Conservation (phyloP, 30 jellyfish, hydroid and myxozoan species). For the Turritopsis rubra region DNA sequence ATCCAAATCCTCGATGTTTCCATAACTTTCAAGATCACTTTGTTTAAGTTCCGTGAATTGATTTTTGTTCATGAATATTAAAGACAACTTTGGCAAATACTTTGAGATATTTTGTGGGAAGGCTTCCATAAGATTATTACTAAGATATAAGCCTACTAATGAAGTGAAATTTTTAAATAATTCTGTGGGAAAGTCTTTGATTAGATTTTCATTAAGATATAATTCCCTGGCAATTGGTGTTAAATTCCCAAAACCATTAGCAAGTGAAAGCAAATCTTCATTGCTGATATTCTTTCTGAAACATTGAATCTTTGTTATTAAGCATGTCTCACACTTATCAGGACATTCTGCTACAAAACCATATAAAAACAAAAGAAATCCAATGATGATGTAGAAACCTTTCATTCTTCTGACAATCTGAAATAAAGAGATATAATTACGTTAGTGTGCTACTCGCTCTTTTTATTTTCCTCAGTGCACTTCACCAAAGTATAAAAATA, state of each 20-base stretch:
- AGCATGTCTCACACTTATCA: neutral
- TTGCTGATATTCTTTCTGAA: neutral
- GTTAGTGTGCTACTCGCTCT: too few relatives aligned
- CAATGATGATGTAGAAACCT: neutral
- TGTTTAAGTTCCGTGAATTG: neutral
- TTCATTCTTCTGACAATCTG: neutral
- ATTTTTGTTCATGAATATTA: neutral
- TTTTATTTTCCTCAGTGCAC: too few relatives aligned
- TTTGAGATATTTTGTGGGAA: neutral
- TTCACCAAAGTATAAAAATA: too few relatives aligned
- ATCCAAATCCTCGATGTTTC: neutral
- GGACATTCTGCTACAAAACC: neutral
- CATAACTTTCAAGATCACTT: neutral
- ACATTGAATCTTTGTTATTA: neutral
- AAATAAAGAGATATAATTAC: too few relatives aligned
- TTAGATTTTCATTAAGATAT: neutral
- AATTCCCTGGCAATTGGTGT: neutral
- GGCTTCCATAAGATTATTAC: neutral
- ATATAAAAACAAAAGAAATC: neutral
- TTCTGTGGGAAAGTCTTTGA: neutral
- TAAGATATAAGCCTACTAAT: neutral
- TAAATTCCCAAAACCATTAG: neutral
- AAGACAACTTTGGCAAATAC: neutral
- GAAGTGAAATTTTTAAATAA: neutral
- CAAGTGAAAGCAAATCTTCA: conserved; percentile 10